phyloP scores from a whole-genome alignment of 2,113 vertebrate species.

The Canis aureus region DNA sequence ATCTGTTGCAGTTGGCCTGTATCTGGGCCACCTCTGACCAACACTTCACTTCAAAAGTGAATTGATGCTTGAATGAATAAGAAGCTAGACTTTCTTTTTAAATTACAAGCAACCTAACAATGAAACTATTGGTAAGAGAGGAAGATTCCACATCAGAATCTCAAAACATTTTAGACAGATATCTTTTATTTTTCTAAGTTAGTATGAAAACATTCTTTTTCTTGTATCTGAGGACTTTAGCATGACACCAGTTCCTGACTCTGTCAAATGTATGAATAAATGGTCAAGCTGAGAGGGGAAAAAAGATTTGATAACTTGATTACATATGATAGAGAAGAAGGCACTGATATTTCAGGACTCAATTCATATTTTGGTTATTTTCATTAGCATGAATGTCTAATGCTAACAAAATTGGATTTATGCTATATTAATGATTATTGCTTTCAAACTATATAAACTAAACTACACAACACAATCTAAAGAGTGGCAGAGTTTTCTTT shows the following conservation, averaged over 20 bases:
- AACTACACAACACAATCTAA: not conserved
- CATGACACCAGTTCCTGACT: not conserved
- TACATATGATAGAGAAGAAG: not conserved
- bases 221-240: not conserved
- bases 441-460: not conserved
- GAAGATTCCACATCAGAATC: slow-evolving; percentile 20
- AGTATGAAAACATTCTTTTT: slow-evolving; percentile 34
- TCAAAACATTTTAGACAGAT: not conserved
- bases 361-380: slow-evolving; percentile 6
- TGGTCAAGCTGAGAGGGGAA: not conserved
- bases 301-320: not conserved
- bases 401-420: not conserved
- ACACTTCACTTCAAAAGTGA: slow-evolving; percentile 59
- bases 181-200: slow-evolving; percentile 51
- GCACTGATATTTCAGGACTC: not conserved
- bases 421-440: not conserved
- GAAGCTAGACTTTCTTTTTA: slow-evolving; percentile 60
- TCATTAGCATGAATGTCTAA: not conserved
- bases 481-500: not conserved
- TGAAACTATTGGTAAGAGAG: slow-evolving; percentile 40
- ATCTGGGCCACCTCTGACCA: not conserved
- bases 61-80: slow-evolving; percentile 59
- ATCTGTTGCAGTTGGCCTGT: not conserved
- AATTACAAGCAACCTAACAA: slow-evolving; percentile 50
- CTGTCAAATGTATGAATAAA: not conserved